phyloP scores from a whole-genome alignment of 1,140 invertebrate genomes.

The Eurosta solidaginis region DNA sequence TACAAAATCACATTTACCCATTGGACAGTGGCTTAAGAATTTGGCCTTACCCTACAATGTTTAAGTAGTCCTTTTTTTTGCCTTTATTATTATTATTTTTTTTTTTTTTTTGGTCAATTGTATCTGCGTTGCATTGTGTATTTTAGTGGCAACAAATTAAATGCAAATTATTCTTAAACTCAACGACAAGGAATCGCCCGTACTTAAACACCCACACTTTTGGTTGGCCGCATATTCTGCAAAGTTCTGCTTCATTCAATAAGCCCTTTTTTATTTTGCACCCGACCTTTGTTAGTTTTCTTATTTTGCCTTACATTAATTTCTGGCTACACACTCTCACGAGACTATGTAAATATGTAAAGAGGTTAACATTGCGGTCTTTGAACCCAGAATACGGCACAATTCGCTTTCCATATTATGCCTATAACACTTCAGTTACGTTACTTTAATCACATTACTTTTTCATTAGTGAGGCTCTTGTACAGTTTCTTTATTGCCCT shows the following conservation, averaged over 20 bases:
- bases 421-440: neutral
- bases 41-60: too few relatives aligned
- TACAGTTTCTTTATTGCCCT: too few relatives aligned
- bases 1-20: too few relatives aligned
- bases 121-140: neutral
- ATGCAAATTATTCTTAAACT: slow-evolving; percentile 13
- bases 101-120: neutral
- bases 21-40: too few relatives aligned
- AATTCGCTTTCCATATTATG: too few relatives aligned
- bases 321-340: neutral
- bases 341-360: neutral
- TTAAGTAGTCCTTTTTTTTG: neutral
- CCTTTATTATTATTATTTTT: neutral
- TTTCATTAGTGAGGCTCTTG: too few relatives aligned
- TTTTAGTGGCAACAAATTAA: slow-evolving; percentile 23
- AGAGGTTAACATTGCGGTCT: neutral
- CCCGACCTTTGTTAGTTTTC: neutral
- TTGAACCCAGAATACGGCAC: neutral
- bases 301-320: neutral
- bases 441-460: slow-evolving; percentile 6
- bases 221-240: neutral
- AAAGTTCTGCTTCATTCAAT: neutral
- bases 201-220: neutral
- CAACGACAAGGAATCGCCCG: neutral
- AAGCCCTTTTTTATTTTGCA: neutral